Evolutionary conservation across 2,113 vertebrate species (phyloP).

Genomic region (Probosciger aterrimus): DNA sequence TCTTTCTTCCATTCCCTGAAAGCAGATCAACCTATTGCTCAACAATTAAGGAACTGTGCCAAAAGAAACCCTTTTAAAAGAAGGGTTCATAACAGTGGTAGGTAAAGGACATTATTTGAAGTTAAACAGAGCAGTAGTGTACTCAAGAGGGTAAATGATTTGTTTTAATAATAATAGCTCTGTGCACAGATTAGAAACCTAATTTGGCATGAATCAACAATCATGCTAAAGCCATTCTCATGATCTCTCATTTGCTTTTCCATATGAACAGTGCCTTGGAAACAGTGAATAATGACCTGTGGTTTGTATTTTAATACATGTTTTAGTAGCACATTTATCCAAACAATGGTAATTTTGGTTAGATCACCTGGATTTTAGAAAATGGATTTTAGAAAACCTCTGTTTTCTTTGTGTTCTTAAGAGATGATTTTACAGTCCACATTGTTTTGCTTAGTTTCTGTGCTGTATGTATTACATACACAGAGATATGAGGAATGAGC

Average conservation of each 20-base stretch:
- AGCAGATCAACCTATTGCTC: neutral
- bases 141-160: neutral
- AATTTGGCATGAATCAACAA: conserved; percentile 29
- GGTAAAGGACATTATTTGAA: neutral
- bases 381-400: neutral
- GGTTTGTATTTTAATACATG: neutral
- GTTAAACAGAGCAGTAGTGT: neutral
- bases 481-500: neutral
- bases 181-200: conserved; percentile 25
- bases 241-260: conserved; percentile 28
- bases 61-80: neutral
- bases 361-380: neutral
- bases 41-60: neutral
- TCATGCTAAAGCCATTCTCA: conserved; percentile 1
- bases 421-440: neutral
- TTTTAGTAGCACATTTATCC: neutral
- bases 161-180: conserved; percentile 42
- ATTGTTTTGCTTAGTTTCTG: neutral
- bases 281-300: neutral
- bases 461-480: neutral
- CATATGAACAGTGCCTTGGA: neutral
- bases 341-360: neutral
- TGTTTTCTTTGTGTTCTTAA: neutral
- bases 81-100: neutral
- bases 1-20: neutral